phyloP scores from a whole-genome alignment of 2,113 vertebrate species.

The Himantopus leucocephalus region DNA sequence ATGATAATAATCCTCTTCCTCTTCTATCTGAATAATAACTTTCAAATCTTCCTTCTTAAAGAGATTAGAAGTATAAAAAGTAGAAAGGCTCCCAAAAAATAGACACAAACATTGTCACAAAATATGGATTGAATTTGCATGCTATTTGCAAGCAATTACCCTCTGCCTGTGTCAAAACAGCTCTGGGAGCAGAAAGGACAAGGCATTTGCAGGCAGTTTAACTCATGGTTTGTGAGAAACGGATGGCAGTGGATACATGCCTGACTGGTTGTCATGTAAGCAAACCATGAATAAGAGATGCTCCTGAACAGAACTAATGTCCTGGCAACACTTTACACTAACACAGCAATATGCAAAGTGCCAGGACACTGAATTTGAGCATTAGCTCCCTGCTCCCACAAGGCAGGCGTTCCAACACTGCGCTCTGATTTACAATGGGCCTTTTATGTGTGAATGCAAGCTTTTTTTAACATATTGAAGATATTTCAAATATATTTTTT shows the following conservation, averaged over 20 bases:
- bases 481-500: not conserved
- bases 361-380: not conserved
- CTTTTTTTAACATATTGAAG: not conserved
- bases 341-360: not conserved
- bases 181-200: not conserved
- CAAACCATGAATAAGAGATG: not conserved
- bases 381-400: not conserved
- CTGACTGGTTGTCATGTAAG: not conserved
- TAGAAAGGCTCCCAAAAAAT: not conserved
- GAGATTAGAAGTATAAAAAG: not conserved
- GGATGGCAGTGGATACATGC: not conserved
- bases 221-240: not conserved
- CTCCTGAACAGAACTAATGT: not conserved
- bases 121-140: not conserved
- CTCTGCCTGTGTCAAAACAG: not conserved
- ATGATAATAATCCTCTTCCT: not conserved
- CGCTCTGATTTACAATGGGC: not conserved
- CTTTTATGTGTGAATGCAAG: not conserved
- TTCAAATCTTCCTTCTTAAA: not conserved
- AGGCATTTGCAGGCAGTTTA: not conserved
- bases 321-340: not conserved
- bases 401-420: not conserved
- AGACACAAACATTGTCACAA: not conserved
- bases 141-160: not conserved
- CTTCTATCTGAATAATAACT: not conserved